Evolutionary conservation across 2,888 invertebrate genomes (phyloP), one percentile per base, ranked within the genome.

Genomic region (Pammene aurita): DNA sequence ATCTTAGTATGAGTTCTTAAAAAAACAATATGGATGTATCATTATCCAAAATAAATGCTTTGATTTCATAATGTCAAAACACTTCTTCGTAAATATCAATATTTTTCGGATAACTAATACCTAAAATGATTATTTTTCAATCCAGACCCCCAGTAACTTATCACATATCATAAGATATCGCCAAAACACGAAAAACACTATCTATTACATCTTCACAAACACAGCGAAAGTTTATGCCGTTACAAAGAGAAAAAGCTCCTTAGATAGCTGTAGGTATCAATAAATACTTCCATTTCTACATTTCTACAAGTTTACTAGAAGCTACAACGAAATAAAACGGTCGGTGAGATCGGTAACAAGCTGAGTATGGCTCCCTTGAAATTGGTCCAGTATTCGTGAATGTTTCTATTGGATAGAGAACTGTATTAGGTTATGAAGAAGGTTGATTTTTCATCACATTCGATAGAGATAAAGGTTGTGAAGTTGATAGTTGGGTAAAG

Each of bases 241-340:
- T 11, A 18, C 16, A 41, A 41, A 38, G 13, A 41, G 18, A 57
- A 57, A 41, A 57, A 57, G 11, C 56, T 11, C 16, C 41, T 16
- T 13, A 42, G 56, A 41, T 10, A 56, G 35, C 56, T 56, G 41
- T 57, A 57, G 57, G 16, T 42, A 57, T 57, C 57, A 57, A 57
- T 57, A 57, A 57, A 57, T 57, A 57, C 18, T 42, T 18, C 57
- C 41, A 41, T 50, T 48, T 16, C 57, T 18, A 57, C 57, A 18
- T 50, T 48, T 48, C 41, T 42, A 57, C 41, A 18, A 56, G 56
- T 41, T 41, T 13, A 55, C 41, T 57, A 41, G 41, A 57, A 42
- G 18, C 0, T 6, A 13, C 18, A 13, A n/a, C 56, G 14, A 14
- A 16, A 56, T 56, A 16, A 56, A 56, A 16, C 11, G 14, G 56